These are phyloP conservation scores for Cryptoblepharus egeriae DNA, from an alignment of 2,797 vertebrate genomes.

Conservation along the genomic window DNA sequence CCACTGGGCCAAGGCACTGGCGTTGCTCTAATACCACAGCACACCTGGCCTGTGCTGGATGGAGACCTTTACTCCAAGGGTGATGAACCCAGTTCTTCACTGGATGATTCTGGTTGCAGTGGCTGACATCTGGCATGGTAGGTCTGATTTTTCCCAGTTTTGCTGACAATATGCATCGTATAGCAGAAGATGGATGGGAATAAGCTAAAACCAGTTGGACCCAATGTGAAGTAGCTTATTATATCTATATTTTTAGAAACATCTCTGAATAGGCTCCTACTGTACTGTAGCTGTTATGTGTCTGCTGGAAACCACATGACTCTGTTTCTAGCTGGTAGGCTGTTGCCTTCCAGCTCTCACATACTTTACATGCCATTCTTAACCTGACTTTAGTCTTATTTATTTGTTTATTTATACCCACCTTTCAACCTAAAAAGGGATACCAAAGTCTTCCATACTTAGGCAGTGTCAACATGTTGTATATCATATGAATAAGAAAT, in stretches of 20 bases:
- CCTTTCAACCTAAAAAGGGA: no score
- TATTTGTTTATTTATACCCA: no score
- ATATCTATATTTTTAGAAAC: no score
- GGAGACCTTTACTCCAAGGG: not conserved
- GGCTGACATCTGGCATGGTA: constrained; percentile 67
- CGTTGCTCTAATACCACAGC: not conserved
- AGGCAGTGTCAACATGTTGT: no score
- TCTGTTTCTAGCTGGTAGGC: not conserved
- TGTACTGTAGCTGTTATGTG: not conserved
- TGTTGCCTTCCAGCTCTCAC: no score
- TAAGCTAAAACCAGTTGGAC: not conserved
- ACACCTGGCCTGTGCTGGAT: not conserved
- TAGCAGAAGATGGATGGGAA: not conserved
- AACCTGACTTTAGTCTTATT: not conserved
- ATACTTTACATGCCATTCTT: not conserved
- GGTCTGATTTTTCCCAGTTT: constrained; percentile 35
- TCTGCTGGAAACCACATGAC: not conserved
- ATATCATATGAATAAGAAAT: not conserved
- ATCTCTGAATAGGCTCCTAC: not conserved
- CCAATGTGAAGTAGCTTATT: not conserved
- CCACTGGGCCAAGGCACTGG: not conserved
- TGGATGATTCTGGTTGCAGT: constrained; percentile 54
- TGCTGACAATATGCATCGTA: not conserved
- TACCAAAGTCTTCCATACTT: not conserved
- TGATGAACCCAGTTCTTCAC: constrained; percentile 64